Percentiles rank a stretch among this genome's conserved stretches.
Conservation (phyloP, 2,797 vertebrate genomes). For the Ispidina lecontei region DNA sequence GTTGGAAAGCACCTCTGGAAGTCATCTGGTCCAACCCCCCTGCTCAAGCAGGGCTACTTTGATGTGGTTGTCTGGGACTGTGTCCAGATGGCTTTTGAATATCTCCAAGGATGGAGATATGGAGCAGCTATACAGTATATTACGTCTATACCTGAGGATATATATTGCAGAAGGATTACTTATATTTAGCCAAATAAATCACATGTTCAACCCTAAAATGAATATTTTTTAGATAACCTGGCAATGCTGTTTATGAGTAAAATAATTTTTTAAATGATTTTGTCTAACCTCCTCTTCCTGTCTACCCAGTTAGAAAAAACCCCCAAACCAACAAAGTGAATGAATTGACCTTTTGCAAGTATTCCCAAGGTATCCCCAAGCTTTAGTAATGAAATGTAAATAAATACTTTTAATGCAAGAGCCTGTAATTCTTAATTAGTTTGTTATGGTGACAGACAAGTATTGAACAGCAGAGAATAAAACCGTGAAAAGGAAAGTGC, state of each 20-base stretch:
- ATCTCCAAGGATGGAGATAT: background rate
- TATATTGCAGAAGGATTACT: background rate
- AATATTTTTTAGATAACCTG: background rate
- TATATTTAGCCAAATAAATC: background rate
- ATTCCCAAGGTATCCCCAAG: background rate
- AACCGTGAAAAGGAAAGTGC: background rate
- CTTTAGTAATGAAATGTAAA: background rate
- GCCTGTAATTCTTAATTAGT: background rate
- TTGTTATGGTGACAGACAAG: background rate
- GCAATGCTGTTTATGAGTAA: background rate
- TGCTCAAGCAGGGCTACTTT: background rate
- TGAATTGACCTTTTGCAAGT: background rate
- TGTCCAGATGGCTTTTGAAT: background rate
- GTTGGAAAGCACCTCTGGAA: background rate
- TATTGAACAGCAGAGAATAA: background rate
- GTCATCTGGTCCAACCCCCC: background rate
- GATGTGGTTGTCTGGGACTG: background rate
- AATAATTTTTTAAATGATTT: background rate
- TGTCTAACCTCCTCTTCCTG: background rate
- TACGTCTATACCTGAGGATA: rapidly evolving
- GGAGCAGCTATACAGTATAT: background rate
- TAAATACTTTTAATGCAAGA: background rate
- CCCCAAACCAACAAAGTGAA: too few relatives aligned
- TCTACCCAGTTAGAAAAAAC: background rate
- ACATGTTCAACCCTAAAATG: background rate